Conservation (phyloP, 1,140 invertebrate species). For the Neodiprion lecontei region DNA sequence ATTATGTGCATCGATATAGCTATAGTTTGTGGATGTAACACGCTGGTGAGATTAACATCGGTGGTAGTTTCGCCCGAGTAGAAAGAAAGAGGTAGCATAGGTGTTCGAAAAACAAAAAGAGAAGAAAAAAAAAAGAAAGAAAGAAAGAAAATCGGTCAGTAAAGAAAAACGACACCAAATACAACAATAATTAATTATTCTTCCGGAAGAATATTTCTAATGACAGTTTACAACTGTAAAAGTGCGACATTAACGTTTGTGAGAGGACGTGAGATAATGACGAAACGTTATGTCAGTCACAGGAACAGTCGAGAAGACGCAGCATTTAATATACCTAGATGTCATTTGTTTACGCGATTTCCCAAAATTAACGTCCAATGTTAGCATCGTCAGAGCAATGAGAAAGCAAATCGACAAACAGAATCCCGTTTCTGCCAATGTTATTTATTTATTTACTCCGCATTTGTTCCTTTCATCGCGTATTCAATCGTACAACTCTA, state of each 20-base stretch:
- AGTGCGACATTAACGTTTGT: conserved; percentile 8
- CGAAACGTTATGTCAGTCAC: conserved; percentile 10
- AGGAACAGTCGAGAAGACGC: neutral
- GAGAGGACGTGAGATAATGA: neutral
- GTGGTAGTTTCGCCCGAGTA: neutral
- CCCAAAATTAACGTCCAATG: too few relatives aligned
- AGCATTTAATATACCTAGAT: neutral
- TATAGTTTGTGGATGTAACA: too few relatives aligned
- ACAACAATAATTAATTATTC: conserved; percentile 7
- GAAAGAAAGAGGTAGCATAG: conserved; percentile 22
- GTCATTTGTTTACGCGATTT: neutral
- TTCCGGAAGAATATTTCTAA: too few relatives aligned
- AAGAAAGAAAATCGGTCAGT: neutral
- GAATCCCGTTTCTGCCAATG: too few relatives aligned
- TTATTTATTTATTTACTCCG: too few relatives aligned
- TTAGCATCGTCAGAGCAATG: too few relatives aligned
- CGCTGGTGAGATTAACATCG: too few relatives aligned
- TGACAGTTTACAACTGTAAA: too few relatives aligned
- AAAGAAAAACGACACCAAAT: neutral
- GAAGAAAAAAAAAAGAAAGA: neutral
- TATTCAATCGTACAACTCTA: too few relatives aligned
- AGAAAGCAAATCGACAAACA: too few relatives aligned
- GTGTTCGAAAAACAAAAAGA: conserved; percentile 26
- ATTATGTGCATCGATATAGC: too few relatives aligned
- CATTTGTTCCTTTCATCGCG: too few relatives aligned